Evolutionary conservation across 2,797 vertebrate species (phyloP), one percentile per base, ranked within the genome.

Genomic region (Tolypeutes matacus): DNA sequence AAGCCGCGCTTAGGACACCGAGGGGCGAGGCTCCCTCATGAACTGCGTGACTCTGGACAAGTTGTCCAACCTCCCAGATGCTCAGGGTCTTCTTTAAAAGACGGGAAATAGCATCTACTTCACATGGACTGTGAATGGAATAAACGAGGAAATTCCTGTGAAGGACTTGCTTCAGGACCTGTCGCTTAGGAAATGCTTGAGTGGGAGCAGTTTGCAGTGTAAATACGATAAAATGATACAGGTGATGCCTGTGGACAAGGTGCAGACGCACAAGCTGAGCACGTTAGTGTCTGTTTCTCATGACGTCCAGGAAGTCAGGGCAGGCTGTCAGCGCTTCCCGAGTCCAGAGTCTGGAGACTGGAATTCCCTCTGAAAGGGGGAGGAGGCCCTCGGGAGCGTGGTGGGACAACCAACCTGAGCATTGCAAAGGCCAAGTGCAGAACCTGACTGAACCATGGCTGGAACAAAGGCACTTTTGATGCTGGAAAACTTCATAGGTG

Each of bases 401-500:
- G 5, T 0, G 82, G 91, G 34, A 51, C 31, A 95, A 31, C 89
- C 73, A 0, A 86, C 39, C 13, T 72, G 69, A 65, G 21, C 90
- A 14, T 42, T 36, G 0, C 0, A 6, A 42, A 77, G 64, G 88
- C 9, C 31, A 76, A 94, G 93, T 95, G 70, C 49, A 78, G 27
- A 1, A 46, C 75, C 23, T 69, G 98, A 97, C 97, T 64, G 93
- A 2, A 96, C 80, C 36, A 97, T 98, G 97, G 98, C 98, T 25
- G 97, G 96, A 53, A 95, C 97, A 31, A 86, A 89, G 51, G 65
- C 97, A 4, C 94, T 98, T 58, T 86, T 99, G 97, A 97, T 99
- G 46, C 97, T 99, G 97, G 99, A 99, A 97, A 99, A 99, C 96
- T 99, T 98, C 94, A 99, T 99, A 53, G 99, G 98, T 27, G 99